Evolutionary conservation across 1,140 invertebrate species (phyloP).

Genomic region (Dendroctonus ponderosae): DNA sequence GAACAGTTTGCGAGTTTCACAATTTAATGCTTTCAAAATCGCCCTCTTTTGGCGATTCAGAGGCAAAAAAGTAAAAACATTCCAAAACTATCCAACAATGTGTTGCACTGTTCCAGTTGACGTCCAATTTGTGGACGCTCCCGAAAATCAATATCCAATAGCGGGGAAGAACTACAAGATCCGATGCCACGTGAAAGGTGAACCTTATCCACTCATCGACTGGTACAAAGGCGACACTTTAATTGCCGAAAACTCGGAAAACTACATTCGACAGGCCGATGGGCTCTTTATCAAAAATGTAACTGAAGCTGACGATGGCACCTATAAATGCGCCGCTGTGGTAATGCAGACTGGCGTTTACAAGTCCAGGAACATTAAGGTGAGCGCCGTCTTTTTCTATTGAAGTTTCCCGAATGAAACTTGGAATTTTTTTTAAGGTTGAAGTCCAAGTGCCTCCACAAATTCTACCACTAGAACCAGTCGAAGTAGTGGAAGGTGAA

Average conservation of each 20-base stretch:
- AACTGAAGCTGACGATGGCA: conserved; percentile 76
- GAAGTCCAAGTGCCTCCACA: conserved; percentile 76
- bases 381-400: conserved; percentile 45
- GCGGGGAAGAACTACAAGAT: conserved; percentile 73
- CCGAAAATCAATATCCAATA: conserved; percentile 79
- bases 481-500: conserved; percentile 77
- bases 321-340: conserved; percentile 80
- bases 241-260: conserved; percentile 56
- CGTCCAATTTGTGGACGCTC: conserved; percentile 82
- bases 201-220: conserved; percentile 78
- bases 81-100: too few relatives aligned
- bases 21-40: too few relatives aligned
- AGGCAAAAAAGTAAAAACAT: too few relatives aligned
- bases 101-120: conserved; percentile 61
- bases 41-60: too few relatives aligned
- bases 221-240: conserved; percentile 78
- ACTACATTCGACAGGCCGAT: conserved; percentile 72
- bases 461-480: conserved; percentile 53
- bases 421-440: conserved; percentile 34
- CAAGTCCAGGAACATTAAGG: conserved; percentile 73
- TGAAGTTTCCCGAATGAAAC: too few relatives aligned
- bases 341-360: conserved; percentile 78
- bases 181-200: conserved; percentile 79
- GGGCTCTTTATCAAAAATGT: conserved; percentile 78
- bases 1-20: too few relatives aligned